Base-by-base conservation (phyloP, 2,113 vertebrate species). In the Bufo bufo region DNA sequence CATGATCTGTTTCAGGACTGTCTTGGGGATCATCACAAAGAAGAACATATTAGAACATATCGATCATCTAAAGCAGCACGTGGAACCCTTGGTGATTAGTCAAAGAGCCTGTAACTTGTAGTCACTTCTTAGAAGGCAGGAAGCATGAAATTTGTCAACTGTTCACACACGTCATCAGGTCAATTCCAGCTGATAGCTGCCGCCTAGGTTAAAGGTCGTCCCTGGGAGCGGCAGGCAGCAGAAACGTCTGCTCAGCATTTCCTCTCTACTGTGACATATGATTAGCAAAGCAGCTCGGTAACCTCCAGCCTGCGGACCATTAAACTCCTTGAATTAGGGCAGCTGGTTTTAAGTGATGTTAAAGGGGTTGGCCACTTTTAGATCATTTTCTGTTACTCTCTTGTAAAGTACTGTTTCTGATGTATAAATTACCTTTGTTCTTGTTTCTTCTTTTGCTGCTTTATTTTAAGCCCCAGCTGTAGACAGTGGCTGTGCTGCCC, bases 1-100 rank as follows among this genome's bases (percentile, higher is more conserved):
- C 95, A 92, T 96, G 96, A 96, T 99, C 97, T 99, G 97, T 99
- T 99, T 94, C 98, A 99, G 98, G 98, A 98, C 96, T 98, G 95
- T 99, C 96, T 99, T 99, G 97, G 98, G 98, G 94, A 99, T 99
- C 98, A 99, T 99, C 98, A 99, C 98, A 95, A 99, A 99, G 98
- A 99, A 99, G 98, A 99, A 99, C 97, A 98, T 99, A 95, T 97
- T 99, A 99, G 97, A 97, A 91, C 98, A 99, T 96, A 97, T 99
- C 97, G 97, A 99, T 96, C 96, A 99, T 96, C 96, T 99, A 96
- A 97, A 97, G 97, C 97, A 96, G 94, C 96, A 96, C 95, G 94
- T 96, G 95, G 96, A 98, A 94, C 96, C 96, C 95, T 94, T 97
- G 98, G 98, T 99, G 98, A 99, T 96, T 97, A 98, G 97, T 95